Percentiles rank a stretch among this genome's conserved stretches.
Conservation (phyloP, 2,888 invertebrate genomes). For the Melanargia galathea region DNA sequence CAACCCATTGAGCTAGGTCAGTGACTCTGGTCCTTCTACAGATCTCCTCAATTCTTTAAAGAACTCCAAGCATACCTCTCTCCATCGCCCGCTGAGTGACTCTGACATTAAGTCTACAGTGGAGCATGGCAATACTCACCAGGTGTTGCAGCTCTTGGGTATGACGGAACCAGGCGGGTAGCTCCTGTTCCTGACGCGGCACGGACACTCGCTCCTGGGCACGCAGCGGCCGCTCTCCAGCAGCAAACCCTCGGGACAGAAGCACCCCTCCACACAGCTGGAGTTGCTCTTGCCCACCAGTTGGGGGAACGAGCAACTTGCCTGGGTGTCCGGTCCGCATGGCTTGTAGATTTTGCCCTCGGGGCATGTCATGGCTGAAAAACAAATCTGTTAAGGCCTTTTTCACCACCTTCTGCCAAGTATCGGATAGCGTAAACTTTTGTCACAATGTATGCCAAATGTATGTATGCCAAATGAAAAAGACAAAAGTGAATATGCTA, state of each 20-base stretch:
- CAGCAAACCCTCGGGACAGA: conserved; percentile 90
- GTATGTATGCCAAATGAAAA: no score
- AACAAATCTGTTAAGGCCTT: no score
- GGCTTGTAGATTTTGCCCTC: conserved; percentile 89
- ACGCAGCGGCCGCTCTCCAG: conserved; percentile 90
- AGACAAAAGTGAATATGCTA: no score
- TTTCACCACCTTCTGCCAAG: no score
- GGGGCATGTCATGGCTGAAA: conserved; percentile 88
- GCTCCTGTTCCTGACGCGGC: conserved; percentile 86
- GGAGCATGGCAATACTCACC: conserved; percentile 71
- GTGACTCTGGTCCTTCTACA: no score
- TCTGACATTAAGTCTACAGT: neutral
- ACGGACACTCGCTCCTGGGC: conserved; percentile 88
- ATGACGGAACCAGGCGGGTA: conserved; percentile 87
- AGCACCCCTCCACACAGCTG: conserved; percentile 93
- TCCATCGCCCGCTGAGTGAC: no score
- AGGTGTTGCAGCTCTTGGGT: conserved; percentile 92
- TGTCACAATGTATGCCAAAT: no score
- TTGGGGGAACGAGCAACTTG: conserved; percentile 85
- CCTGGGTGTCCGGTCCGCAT: conserved; percentile 88
- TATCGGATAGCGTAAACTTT: no score
- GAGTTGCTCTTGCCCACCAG: conserved; percentile 54
- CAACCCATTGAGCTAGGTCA: no score
- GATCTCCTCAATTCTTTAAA: no score
- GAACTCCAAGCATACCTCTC: no score